Base-by-base conservation (phyloP, 2,797 vertebrate species). In the Amblyraja radiata region DNA sequence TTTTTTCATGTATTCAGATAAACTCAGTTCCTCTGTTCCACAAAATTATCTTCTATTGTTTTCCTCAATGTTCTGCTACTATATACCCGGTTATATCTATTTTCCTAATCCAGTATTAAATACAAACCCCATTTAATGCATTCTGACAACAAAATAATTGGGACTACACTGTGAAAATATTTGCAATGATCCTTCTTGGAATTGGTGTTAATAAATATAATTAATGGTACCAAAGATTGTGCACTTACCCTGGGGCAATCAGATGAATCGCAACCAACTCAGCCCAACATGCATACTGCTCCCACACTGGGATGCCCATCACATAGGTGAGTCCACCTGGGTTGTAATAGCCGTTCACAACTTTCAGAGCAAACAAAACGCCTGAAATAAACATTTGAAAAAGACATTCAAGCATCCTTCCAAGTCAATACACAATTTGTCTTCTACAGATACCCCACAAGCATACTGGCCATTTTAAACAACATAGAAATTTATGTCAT, bases 321-420 rank as follows among this genome's bases (percentile, higher is more conserved):
- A 99, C 79, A 14, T 93, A 96, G 93, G 96, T 97, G 93, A 96
- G 95, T 68, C 96, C 97, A 93, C 98, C 98, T 0, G 98, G 98
- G 93, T 97, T 95, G 94, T 98, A 98, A 95, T 98, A 94, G 95
- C 98, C 98, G 95, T 95, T 98, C 93, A 99, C 96, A 93, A 99
- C 98, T 96, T 99, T 99, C 95, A 99, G 96, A 84, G 97, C 98
- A 96, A 99, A 99, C 94, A 99, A 94, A 93, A 99, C 98, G 80
- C 98, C 98, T 99, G 93, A 11, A 96, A 96, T 63, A 96, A 25
- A 95, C 93, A 36, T 0, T 68, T 68, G 10, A 93, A 93, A 84
- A 76, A 73, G 77, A 77, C 11, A 91, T 7, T 28, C 2, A 91
- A 74, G 18, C 9, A 74, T 73, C 32, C 21, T 74, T 28, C 71